These are phyloP conservation scores for Bombycilla garrulus DNA, from an alignment of 2,113 vertebrate genomes.

Conservation along the genomic window DNA sequence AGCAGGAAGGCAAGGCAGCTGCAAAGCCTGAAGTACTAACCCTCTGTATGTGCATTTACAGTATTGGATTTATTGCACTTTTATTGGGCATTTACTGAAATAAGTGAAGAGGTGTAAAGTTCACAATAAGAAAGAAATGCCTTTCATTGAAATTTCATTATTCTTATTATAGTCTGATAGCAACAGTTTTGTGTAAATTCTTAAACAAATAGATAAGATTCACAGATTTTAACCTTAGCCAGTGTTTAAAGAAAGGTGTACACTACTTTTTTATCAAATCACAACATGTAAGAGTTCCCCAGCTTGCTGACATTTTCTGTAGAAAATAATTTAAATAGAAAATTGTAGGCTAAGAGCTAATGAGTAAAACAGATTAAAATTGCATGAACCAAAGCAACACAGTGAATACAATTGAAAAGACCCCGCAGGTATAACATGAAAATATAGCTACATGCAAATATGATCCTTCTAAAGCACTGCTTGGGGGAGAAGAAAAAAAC, in stretches of 20 bases:
- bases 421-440: background rate
- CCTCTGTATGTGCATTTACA: background rate
- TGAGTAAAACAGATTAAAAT: background rate
- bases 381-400: background rate
- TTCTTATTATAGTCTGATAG: background rate
- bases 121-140: background rate
- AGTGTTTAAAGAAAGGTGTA: background rate
- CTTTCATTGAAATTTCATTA: background rate
- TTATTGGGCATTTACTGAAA: conserved; percentile 13
- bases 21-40: background rate
- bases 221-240: background rate
- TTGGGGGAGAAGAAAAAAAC: background rate
- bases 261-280: background rate
- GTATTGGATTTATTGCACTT: background rate
- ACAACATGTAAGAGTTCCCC: background rate
- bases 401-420: background rate
- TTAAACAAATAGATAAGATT: conserved; percentile 24
- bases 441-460: background rate
- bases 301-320: background rate
- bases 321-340: background rate
- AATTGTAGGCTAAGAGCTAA: background rate
- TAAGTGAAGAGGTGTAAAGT: conserved; percentile 6
- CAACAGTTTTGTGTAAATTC: background rate
- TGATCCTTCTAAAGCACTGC: background rate
- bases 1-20: background rate